Evolutionary conservation across 2,113 vertebrate species (phyloP).

Genomic region (Platysteira castanea): DNA sequence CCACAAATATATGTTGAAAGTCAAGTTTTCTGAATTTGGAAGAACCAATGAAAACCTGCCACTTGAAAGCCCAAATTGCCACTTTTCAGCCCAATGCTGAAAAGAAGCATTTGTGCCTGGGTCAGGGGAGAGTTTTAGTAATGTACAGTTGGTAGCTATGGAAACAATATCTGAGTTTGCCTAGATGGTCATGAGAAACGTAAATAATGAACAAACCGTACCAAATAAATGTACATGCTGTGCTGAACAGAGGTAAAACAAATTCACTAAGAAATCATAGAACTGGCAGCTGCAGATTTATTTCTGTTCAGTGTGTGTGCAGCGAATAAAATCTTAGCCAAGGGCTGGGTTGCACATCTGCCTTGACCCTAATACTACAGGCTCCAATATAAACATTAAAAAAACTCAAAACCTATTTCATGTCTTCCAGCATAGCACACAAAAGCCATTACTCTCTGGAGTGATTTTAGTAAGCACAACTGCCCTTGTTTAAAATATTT

Average conservation of each 20-base stretch:
- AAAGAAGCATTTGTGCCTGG: neutral
- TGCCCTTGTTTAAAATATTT: neutral
- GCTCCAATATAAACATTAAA: neutral
- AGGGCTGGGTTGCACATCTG: neutral
- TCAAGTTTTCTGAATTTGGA: neutral
- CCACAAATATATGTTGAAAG: neutral
- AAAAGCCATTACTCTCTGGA: neutral
- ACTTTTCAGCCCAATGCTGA: no score
- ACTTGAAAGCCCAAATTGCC: neutral
- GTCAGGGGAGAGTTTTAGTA: neutral
- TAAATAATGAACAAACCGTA: neutral
- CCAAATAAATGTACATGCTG: constrained; percentile 3
- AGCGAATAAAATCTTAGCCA: neutral
- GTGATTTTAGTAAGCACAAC: neutral
- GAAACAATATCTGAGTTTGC: constrained; percentile 23
- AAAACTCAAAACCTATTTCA: neutral
- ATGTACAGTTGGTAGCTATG: constrained; percentile 3
- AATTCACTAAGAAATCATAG: neutral
- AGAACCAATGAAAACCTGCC: neutral
- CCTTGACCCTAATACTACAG: neutral
- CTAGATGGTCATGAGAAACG: neutral
- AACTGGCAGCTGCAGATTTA: neutral
- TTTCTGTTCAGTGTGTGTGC: neutral
- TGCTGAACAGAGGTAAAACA: neutral
- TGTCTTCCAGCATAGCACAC: neutral